Percentiles rank a stretch among this genome's conserved stretches.
These are phyloP conservation scores for Dicentrarchus labrax DNA, from an alignment of 2,113 vertebrate species.

Conservation along the genomic window DNA sequence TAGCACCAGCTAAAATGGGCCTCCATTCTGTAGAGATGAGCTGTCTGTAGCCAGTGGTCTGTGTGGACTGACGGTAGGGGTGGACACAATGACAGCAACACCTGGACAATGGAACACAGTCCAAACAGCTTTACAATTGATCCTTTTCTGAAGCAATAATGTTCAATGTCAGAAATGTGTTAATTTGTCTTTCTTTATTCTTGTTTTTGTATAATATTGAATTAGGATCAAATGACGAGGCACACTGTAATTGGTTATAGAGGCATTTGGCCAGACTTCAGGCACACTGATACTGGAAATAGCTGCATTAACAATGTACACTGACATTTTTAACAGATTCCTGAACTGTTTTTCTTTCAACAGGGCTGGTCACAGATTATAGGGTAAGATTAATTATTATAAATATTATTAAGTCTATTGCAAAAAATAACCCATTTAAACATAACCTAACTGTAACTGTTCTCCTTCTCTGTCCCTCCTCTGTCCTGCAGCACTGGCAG, in stretches of 20 bases:
- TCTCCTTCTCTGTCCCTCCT: neutral
- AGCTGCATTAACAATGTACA: neutral
- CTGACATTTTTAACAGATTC: neutral
- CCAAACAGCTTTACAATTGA: neutral
- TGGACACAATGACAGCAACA: conserved; percentile 36
- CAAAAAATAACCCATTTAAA: neutral
- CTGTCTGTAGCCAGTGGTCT: conserved; percentile 24
- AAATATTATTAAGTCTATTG: no score
- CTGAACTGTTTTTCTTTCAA: conserved; percentile 53
- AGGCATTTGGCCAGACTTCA: neutral
- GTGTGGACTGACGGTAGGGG: conserved; percentile 30
- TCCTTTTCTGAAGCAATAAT: neutral
- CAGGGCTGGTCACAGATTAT: conserved; percentile 96
- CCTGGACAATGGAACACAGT: conserved; percentile 39
- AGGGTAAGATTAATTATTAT: conserved; percentile 86
- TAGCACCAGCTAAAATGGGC: conserved; percentile 59
- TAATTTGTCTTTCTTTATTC: neutral
- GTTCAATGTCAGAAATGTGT: neutral
- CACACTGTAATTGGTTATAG: neutral
- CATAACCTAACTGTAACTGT: neutral
- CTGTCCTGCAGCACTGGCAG: conserved; percentile 92
- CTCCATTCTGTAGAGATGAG: conserved; percentile 60
- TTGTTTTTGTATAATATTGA: neutral
- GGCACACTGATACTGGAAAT: neutral
- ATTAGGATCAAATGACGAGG: neutral